These are phyloP conservation scores for Ridgeia piscesae DNA, from an alignment of 1,140 invertebrate genomes.

Conservation along the genomic window DNA sequence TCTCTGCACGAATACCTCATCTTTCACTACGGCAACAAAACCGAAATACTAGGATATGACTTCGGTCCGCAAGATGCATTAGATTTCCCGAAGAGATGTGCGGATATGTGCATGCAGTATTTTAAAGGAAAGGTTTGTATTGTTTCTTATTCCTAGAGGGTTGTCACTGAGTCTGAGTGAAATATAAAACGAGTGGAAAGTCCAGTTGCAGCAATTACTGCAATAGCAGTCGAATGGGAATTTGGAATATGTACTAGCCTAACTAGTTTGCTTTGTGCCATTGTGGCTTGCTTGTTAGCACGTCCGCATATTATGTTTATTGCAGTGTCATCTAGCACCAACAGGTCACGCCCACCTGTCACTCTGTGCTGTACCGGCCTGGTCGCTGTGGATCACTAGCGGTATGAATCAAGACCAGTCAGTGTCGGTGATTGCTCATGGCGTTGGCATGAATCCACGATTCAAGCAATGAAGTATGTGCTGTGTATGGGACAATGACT, in stretches of 20 bases:
- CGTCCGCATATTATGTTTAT: neutral
- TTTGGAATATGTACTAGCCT: neutral
- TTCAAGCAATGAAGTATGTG: neutral
- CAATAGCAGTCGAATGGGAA: too few species aligned
- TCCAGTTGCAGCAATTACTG: neutral
- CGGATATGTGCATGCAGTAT: constrained; percentile 52
- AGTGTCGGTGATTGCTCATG: neutral
- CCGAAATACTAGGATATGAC: constrained; percentile 43
- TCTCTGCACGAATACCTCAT: constrained; percentile 51
- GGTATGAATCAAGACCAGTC: neutral
- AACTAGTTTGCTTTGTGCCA: too few species aligned
- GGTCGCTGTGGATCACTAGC: too few species aligned
- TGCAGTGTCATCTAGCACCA: neutral
- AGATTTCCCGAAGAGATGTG: constrained; percentile 54
- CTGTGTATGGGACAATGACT: neutral
- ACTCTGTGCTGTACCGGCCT: neutral
- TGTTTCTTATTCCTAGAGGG: neutral
- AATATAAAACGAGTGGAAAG: neutral
- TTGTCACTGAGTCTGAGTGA: neutral
- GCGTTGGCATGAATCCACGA: neutral
- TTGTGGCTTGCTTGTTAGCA: neutral
- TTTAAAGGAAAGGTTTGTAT: constrained; percentile 35
- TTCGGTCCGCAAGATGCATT: constrained; percentile 47
- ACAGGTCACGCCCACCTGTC: neutral
- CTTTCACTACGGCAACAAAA: constrained; percentile 50